Base-by-base conservation (phyloP, 92 coral and sea anemone genomes). In the Zoanthus sansibaricus region DNA sequence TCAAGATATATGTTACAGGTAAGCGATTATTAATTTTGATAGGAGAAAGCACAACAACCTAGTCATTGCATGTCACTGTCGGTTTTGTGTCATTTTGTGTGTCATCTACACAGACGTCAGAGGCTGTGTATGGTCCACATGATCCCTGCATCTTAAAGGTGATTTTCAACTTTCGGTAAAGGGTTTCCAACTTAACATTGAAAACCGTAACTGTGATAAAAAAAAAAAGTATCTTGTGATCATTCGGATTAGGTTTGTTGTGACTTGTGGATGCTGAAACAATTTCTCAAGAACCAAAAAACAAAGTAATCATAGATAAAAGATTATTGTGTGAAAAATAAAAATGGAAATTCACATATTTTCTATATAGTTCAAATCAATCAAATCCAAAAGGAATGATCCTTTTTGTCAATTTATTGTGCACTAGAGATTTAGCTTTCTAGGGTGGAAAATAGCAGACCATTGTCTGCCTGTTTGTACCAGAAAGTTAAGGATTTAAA, bases 41-140 rank as follows among this genome's bases (percentile, higher is more conserved):
- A 48, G 52, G 52, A 48, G 52, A 48, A 48, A 48, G 52, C 52
- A 48, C 52, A 48, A 9, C 62, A 56, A 56, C 11, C 62, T 56
- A 56, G 62, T 56, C 62, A 7, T 15, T 56, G 68, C 8, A 21
- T 21, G 68, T 21, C 68, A 61, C 17, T 61, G 68, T 1, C 17
- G 68, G 68, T 61, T 61, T 61, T 61, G 68, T 61, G 68, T 61
- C 68, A 61, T 61, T 61, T 61, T 61, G 30, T 61, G 68, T 61
- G 68, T 61, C 30, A 61, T 61, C 68, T 61, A 61, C 25, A 17
- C 68, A 56, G 62, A 61, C 68, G 68, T 61, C 68, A 0, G 25
- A 61, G 68, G 68, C 68, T 61, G 68, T 61, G 68, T 61, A 61
- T 61, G 68, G 68, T 61, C 68, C 68, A 61, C 68, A 7, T 61